phyloP scores from a whole-genome alignment of 1,140 invertebrate species.

The Linepithema humile region DNA sequence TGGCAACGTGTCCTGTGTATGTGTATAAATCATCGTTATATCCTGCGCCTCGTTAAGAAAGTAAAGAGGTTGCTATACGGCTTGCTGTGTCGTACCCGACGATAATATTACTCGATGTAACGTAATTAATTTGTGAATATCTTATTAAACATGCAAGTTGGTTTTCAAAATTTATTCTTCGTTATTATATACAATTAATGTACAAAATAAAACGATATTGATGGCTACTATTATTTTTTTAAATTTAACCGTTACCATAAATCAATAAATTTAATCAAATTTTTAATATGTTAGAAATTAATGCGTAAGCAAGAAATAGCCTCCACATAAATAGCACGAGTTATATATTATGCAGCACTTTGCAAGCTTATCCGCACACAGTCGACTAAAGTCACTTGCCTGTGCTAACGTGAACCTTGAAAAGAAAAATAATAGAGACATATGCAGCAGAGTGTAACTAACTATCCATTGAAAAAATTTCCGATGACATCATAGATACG shows the following conservation, averaged over 20 bases:
- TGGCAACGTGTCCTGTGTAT: slow-evolving; percentile 52
- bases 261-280: background rate
- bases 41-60: slow-evolving; percentile 59
- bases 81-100: background rate
- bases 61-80: slow-evolving; percentile 36
- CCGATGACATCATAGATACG: background rate
- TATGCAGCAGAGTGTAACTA: background rate
- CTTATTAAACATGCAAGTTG: background rate
- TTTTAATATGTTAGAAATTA: background rate
- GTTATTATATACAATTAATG: background rate
- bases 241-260: background rate
- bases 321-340: background rate
- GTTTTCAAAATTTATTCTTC: background rate
- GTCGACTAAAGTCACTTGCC: background rate
- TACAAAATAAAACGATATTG: background rate
- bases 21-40: slow-evolving; percentile 65
- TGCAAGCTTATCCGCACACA: background rate
- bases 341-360: background rate
- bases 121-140: slow-evolving; percentile 17
- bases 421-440: background rate
- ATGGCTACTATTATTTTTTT: background rate
- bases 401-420: background rate
- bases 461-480: background rate
- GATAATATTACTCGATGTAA: slow-evolving; percentile 22
- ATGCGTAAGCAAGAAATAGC: background rate